Base-by-base conservation (phyloP, 2,888 invertebrate species). In the Criorhina ranunculi region DNA sequence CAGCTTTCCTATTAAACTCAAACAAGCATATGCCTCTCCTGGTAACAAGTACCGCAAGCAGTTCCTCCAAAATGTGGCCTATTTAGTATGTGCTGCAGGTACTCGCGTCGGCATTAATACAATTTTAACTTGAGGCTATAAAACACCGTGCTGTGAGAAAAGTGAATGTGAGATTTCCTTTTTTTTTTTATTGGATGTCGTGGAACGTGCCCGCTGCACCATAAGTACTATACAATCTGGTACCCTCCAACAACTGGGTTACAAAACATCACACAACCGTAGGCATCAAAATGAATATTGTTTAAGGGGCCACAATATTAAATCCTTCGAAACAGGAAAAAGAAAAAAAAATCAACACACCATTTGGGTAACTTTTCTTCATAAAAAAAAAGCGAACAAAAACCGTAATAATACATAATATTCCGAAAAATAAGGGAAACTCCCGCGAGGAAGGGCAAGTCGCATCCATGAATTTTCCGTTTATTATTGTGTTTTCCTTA, bases 231-330 rank as follows among this genome's bases (percentile, higher is more conserved):
- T 37, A 75, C 67, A 64, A 51, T 66, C 66, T 66, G 72, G 46
- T 49, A 24, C 53, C 29, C 62, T n/a, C 8, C 42, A 35, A 57
- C 40, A 53, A 53, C 53, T 31, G 15, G 9, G 53, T 29, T 53
- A 53, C 40, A 35, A 57, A 24, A 64, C 76, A 49, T 55, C 57
- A 69, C 64, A 57, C 46, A 35, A 8, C 55, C 55, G n/a, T 33
- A 24, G 37, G 57, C 75, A 75, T 66, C 75, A 75, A 57, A 66
- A 75, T 75, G 64, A 66, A 75, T 75, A 75, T 75, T 75, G 46
- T 49, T 53, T 57, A 29, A 46, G 55, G 55, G 57, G 44, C 75
- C 75, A 75, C 64, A 75, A 75, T 75, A 75, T 75, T 66, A 75
- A 75, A 75, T 64, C 66, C 75, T 55, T 67, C 66, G 31, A 55